Evolutionary conservation across 2,113 vertebrate species (phyloP), one percentile per base, ranked within the genome.

Genomic region (Daubentonia madagascariensis): DNA sequence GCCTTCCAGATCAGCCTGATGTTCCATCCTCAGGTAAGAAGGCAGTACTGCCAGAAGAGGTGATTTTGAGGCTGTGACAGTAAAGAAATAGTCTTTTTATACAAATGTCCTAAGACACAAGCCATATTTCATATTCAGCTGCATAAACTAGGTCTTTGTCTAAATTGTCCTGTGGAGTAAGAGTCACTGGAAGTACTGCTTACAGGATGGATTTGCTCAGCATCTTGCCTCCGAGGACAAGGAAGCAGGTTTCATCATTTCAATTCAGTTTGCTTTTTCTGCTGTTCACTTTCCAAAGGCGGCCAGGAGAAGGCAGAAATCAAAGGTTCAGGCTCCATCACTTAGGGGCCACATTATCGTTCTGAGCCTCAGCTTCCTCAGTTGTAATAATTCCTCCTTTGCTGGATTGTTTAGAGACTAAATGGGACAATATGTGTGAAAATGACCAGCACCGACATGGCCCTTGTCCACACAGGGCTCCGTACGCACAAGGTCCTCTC

Each of bases 101-200:
- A 96, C 85, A 94, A 97, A 98, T 63, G 45, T 83, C 78, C 73
- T 93, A 37, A 92, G 95, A 97, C 96, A 92, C 30, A 1, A 96
- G 93, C 70, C 70, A 85, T 97, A 97, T 93, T 98, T 97, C 97
- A 78, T 65, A 95, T 68, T 97, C 86, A 91, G 93, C 94, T 65
- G 78, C 68, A 84, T 88, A 97, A 95, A 96, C 92, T n/a, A 73
- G 85, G 87, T 75, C 94, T 96, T 96, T 90, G 93, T 94, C 91
- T 92, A 76, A 89, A 63, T 30, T 68, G 72, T 76, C 85, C 84
- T 78, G 63, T 70, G 78, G 81, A 84, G 68, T 40, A 25, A 91
- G 73, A 93, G 50, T 68, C 0, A 0, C 59, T 40, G 22, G 89
- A 83, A 76, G 79, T 28, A 72, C 52, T 40, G 84, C 92, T 97